Evolutionary conservation across 2,797 vertebrate genomes (phyloP).

Genomic region (Serranus cabrilla): DNA sequence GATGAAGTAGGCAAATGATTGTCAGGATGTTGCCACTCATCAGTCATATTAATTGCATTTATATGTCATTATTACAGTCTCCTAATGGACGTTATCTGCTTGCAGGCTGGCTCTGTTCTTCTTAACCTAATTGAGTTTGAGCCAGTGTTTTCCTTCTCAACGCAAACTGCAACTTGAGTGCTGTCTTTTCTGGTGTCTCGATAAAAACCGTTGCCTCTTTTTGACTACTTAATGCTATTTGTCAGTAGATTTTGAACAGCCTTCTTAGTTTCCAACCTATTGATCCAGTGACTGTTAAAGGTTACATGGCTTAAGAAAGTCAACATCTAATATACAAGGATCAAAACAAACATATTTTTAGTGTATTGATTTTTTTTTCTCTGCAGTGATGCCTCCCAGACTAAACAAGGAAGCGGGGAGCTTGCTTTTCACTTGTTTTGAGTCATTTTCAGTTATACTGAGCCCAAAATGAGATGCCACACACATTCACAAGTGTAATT

Average conservation of each 20-base stretch:
- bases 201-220: conserved; percentile 36
- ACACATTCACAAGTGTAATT: background rate
- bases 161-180: conserved; percentile 60
- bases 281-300: conserved; percentile 75
- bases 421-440: conserved; percentile 23
- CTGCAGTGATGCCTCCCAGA: conserved; percentile 58
- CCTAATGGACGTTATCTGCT: conserved; percentile 77
- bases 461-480: conserved; percentile 16
- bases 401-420: conserved; percentile 31
- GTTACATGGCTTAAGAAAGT: conserved; percentile 77
- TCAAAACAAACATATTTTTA: conserved; percentile 79
- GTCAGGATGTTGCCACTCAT: conserved; percentile 80
- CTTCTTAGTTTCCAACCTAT: conserved; percentile 74
- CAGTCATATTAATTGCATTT: conserved; percentile 84
- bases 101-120: conserved; percentile 58
- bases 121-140: conserved; percentile 77
- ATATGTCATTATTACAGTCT: conserved; percentile 79
- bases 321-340: conserved; percentile 74
- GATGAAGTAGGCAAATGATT: conserved; percentile 81
- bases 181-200: conserved; percentile 44
- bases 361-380: conserved; percentile 73
- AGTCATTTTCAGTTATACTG: conserved; percentile 19
- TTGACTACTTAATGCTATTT: conserved; percentile 71
- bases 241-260: conserved; percentile 74
- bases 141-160: conserved; percentile 53